Evolutionary conservation across 1,140 invertebrate species (phyloP), one percentile per base, ranked within the genome.

Genomic region (Homarus americanus): DNA sequence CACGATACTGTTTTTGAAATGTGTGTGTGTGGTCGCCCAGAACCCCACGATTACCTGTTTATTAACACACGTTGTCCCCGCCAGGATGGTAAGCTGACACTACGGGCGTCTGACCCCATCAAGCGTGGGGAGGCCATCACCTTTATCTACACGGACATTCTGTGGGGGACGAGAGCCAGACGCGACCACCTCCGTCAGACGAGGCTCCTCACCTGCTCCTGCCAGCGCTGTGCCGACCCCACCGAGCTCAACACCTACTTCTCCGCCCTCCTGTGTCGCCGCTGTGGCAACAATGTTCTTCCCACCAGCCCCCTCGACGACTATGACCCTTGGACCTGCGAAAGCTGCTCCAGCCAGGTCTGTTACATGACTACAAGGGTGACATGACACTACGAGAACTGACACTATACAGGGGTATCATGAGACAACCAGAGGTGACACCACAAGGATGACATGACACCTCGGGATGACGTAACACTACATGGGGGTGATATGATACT

Each of bases 111-210:
- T 1, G 92, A 92, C 44, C 79, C 86, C 41, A 92, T 93, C 40
- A 40, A 66, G 20, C 78, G 73, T 9, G 93, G 92, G 1, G 75
- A 87, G n/a, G 83, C 88, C 53, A 92, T 93, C 63, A 93, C 92
- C 7, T 80, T 86, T 84, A 96, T 96, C 34, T 98, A 97, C 92
- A 95, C 96, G 0, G 95, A 96, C 82, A 92, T 97, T 32, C 94
- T 97, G 4, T 97, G 97, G 96, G 96, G 96, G 20, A 97, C 96
- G 0, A 94, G 95, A 3, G 95, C 96, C 0, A 94, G 97, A 83
- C 94, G 96, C 69, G 94, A 95, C 36, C 96, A 97, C 93, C 94
- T 97, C 5, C 94, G 94, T 32, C 90, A 91, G 49, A 88, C 91
- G 9, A 82, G 89, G 75, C 75, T 88, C n/a, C 75, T 92, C 58